phyloP scores from a whole-genome alignment of 2,797 vertebrate species.

The Acanthis flammea region DNA sequence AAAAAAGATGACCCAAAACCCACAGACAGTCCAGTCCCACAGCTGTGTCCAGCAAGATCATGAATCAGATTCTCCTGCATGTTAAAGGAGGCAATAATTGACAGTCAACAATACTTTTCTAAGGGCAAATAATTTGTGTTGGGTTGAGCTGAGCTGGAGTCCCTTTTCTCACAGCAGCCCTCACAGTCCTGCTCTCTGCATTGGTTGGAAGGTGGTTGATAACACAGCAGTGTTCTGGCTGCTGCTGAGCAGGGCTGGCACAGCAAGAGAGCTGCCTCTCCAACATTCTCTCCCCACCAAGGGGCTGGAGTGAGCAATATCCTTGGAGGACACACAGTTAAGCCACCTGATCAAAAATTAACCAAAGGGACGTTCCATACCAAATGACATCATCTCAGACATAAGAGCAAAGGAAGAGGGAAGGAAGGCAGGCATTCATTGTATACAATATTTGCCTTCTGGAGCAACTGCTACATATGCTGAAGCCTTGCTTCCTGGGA shows the following conservation, averaged over 20 bases:
- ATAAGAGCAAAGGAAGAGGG: neutral
- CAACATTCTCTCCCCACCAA: neutral
- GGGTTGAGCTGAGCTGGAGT: no score
- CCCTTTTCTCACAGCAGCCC: neutral
- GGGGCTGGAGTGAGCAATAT: neutral
- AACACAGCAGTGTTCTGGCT: neutral
- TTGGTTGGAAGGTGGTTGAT: neutral
- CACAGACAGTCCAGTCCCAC: neutral
- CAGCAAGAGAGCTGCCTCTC: accelerated
- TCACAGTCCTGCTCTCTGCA: no score
- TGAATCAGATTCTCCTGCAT: neutral
- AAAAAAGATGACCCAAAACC: neutral
- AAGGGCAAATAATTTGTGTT: neutral
- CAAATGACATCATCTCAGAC: neutral
- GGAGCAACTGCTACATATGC: neutral
- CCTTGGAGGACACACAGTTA: neutral
- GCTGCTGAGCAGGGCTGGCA: neutral
- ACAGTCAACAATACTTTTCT: neutral
- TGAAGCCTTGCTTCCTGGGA: neutral
- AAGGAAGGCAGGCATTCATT: neutral
- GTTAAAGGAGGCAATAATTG: neutral
- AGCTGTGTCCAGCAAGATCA: neutral
- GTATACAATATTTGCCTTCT: neutral
- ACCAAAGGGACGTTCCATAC: neutral
- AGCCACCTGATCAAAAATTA: neutral